Evolutionary conservation across 1,140 invertebrate species (phyloP), one percentile per base, ranked within the genome.

Genomic region (Orius laevigatus): DNA sequence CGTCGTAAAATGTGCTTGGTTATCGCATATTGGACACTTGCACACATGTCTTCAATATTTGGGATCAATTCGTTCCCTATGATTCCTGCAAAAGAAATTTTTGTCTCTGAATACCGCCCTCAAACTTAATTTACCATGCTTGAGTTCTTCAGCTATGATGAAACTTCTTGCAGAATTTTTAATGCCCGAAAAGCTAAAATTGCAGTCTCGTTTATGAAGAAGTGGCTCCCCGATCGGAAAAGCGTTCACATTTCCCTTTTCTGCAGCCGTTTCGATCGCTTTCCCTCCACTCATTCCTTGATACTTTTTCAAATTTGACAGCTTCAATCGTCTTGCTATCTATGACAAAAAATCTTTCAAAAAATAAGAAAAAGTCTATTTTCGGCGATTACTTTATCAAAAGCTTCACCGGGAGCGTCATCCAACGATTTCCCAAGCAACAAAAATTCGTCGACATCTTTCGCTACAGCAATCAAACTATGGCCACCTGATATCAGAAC

Each of bases 401-500:
- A 53, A 15, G 49, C 53, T 54, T 56, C 55, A 43, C 94, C 94
- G 18, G 91, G 90, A 40, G 92, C 76, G 70, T 85, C 79, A 67
- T 96, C 89, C 14, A 81, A 53, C 33, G 71, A 74, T 53, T 77
- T 65, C 4, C 92, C 92, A 9, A 96, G 67, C 34, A 90, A 63
- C 9, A 78, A 63, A 68, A 92, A 92, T 34, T 84, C 70, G 51
- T 84, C 70, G 14, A 90, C 70, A 60, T 70, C 71, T 60, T 79
- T 69, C 2, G 79, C 89, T 12, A 95, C 58, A 34, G 79, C 76
- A 47, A 97, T 59, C 41, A 95, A 68, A 66, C 84, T 84, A 62
- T 98, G 90, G 6, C 92, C 92, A 48, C 90, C 90, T 59, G 91
- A 96, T 51, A 92, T 79, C 2, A 98, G 66, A 8, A 96, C 63